Evolutionary conservation across 1,140 invertebrate species (phyloP).

Genomic region (Euglossa dilemma): DNA sequence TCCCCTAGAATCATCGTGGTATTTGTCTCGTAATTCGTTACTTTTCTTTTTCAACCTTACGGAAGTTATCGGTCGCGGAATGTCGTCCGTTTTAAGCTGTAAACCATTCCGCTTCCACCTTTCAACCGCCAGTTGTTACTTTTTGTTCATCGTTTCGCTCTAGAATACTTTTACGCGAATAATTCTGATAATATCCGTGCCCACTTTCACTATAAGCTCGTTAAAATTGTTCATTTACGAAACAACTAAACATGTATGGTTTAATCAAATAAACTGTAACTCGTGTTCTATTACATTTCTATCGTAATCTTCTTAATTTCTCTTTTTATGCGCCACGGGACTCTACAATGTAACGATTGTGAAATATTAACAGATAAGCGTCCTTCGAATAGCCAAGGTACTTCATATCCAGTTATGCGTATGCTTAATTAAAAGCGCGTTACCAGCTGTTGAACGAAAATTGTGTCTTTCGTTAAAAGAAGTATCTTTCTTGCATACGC

Average conservation of each 20-base stretch:
- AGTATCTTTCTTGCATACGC: no score
- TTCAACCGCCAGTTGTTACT: constrained; percentile 16
- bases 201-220: background rate
- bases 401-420: no score
- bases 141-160: background rate
- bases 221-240: background rate
- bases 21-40: background rate
- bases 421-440: no score
- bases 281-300: background rate
- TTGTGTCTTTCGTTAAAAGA: no score
- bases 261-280: background rate
- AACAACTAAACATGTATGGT: background rate
- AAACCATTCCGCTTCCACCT: constrained; percentile 34
- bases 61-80: constrained; percentile 26
- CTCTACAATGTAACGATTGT: no score
- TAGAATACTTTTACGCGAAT: background rate
- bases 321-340: no score
- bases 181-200: background rate
- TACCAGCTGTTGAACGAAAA: no score
- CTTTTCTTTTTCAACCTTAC: constrained; percentile 8
- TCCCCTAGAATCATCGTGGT: background rate
- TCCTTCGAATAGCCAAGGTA: no score
- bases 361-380: no score
- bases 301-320: background rate
- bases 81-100: background rate